Conservation (phyloP, 2,797 vertebrate species). For the Distichodus sexfasciatus region DNA sequence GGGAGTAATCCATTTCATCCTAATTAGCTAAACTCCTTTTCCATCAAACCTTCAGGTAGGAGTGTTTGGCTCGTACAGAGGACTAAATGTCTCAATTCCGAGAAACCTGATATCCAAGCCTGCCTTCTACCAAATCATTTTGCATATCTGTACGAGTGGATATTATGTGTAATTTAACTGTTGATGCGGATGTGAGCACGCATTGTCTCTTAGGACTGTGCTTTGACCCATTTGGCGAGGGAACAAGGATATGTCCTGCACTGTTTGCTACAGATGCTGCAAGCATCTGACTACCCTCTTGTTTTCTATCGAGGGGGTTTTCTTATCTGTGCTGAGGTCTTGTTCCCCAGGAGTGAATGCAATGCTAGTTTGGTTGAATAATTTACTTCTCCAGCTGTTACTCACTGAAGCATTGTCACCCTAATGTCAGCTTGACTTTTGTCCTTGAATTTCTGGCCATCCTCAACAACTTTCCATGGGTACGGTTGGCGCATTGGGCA, state of each 20-base stretch:
- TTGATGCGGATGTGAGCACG: background rate
- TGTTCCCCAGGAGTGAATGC: conserved; percentile 17
- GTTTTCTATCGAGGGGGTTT: background rate
- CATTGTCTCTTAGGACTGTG: background rate
- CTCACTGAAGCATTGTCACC: conserved; percentile 12
- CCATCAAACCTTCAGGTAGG: background rate
- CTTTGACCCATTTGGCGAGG: background rate
- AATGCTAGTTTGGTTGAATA: conserved; percentile 15
- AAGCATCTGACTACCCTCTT: background rate
- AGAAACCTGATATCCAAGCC: background rate
- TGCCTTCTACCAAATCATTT: background rate
- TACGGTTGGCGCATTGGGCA: conserved; percentile 1
- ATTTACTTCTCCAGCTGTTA: conserved; percentile 24
- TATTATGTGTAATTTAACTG: background rate
- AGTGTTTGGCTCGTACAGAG: background rate
- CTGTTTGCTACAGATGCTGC: background rate
- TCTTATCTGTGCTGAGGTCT: background rate
- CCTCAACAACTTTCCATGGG: background rate
- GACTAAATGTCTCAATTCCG: background rate
- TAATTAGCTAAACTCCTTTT: background rate
- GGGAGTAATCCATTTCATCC: background rate
- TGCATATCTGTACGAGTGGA: background rate
- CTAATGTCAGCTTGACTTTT: conserved; percentile 12
- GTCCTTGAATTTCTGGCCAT: conserved; percentile 20
- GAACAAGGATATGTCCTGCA: background rate